Evolutionary conservation across 2,797 vertebrate species (phyloP).

Genomic region (Amblyraja radiata): DNA sequence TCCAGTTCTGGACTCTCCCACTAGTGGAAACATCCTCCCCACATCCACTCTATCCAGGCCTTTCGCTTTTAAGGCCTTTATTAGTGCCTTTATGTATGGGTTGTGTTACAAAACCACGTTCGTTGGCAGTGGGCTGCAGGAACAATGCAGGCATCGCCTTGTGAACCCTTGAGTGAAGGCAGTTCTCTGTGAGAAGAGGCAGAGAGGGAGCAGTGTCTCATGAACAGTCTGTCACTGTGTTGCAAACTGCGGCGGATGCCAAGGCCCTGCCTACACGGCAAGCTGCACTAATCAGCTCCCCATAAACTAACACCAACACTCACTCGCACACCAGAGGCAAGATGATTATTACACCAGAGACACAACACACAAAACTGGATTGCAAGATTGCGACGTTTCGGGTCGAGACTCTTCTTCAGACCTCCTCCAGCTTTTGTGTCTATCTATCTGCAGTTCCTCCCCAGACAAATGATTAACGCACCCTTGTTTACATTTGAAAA

Average conservation of each 20-base stretch:
- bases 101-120: neutral
- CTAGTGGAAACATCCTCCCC: too few relatives aligned
- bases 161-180: neutral
- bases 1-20: too few relatives aligned
- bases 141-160: neutral
- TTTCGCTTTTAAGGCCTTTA: too few relatives aligned
- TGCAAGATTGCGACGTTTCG: neutral
- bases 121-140: neutral
- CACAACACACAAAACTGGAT: neutral
- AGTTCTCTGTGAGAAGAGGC: neutral
- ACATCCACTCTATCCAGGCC: too few relatives aligned
- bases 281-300: neutral
- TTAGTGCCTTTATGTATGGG: neutral
- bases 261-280: neutral
- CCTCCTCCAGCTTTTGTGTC: too few relatives aligned
- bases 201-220: neutral
- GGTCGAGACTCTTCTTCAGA: too few relatives aligned
- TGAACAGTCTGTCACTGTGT: neutral
- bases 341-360: neutral
- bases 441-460: too few relatives aligned
- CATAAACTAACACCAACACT: neutral
- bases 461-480: neutral
- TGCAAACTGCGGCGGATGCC: neutral
- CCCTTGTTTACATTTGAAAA: neutral
- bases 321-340: neutral